These are phyloP conservation scores for Eugnorisma glareosa DNA, from an alignment of 2,888 invertebrate species.

Conservation along the genomic window DNA sequence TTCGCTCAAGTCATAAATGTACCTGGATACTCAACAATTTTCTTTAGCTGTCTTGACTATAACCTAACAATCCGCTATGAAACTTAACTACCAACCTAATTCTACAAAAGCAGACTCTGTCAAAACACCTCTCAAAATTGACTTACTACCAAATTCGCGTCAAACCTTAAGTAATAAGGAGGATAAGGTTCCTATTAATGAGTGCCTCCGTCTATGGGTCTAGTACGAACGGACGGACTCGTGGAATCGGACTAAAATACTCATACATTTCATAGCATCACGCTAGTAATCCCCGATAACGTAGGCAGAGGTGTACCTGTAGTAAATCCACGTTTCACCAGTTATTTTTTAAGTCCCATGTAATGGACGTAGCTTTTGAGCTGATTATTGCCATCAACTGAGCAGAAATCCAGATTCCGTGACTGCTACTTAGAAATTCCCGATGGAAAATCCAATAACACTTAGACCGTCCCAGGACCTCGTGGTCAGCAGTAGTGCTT, in stretches of 20 bases:
- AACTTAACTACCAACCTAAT: not conserved
- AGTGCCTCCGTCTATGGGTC: not conserved
- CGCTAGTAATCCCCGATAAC: not conserved
- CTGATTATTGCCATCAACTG: no score
- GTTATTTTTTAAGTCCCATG: not conserved
- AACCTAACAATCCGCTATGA: not conserved
- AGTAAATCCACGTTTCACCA: not conserved
- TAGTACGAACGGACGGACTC: not conserved
- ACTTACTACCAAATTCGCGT: slow-evolving; percentile 9
- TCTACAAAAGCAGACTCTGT: not conserved
- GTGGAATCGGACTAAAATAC: not conserved
- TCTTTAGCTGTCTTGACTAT: not conserved
- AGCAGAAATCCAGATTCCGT: not conserved
- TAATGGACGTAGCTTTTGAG: no score
- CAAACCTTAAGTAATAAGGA: not conserved
- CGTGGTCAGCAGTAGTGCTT: no score
- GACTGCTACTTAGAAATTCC: no score
- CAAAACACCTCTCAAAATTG: not conserved
- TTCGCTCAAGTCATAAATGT: no score
- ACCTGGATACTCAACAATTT: no score
- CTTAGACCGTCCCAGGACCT: no score
- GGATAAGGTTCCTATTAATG: not conserved
- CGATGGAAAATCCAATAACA: no score
- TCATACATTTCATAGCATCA: not conserved
- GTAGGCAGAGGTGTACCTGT: not conserved